phyloP scores from a whole-genome alignment of 92 coral and sea anemone species.

The Actinernus sp. region DNA sequence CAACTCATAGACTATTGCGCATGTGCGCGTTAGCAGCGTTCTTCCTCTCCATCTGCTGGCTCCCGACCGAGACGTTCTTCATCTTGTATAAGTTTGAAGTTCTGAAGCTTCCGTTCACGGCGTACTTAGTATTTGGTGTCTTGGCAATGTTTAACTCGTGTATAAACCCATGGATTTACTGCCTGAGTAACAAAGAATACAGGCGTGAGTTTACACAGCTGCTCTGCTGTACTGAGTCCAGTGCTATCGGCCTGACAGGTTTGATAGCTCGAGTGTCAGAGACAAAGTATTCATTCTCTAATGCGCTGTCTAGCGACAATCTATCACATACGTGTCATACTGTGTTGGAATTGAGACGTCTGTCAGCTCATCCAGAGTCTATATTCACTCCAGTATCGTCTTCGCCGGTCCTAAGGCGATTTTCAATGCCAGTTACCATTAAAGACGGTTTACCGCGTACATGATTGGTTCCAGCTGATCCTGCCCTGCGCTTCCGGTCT shows the following conservation, averaged over 20 bases:
- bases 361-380: neutral
- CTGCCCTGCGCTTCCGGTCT: too few relatives aligned
- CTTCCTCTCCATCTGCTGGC: constrained; percentile 70
- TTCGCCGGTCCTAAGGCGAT: neutral
- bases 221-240: constrained; percentile 29
- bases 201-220: constrained; percentile 55
- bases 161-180: constrained; percentile 80
- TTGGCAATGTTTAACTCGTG: constrained; percentile 80
- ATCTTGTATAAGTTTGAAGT: constrained; percentile 72
- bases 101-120: constrained; percentile 36
- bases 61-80: constrained; percentile 74
- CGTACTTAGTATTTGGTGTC: constrained; percentile 44
- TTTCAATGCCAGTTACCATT: too few relatives aligned
- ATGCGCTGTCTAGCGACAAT: neutral
- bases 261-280: constrained; percentile 6
- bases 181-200: constrained; percentile 75
- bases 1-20: constrained; percentile 77
- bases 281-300: constrained; percentile 18
- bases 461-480: too few relatives aligned
- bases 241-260: neutral
- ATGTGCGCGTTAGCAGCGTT: constrained; percentile 87
- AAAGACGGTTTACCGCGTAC: too few relatives aligned
- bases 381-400: neutral
- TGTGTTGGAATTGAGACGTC: neutral
- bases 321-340: neutral